Evolutionary conservation across 2,888 invertebrate genomes (phyloP), one percentile per base, ranked within the genome.

Genomic region (Tenthredo distinguenda): DNA sequence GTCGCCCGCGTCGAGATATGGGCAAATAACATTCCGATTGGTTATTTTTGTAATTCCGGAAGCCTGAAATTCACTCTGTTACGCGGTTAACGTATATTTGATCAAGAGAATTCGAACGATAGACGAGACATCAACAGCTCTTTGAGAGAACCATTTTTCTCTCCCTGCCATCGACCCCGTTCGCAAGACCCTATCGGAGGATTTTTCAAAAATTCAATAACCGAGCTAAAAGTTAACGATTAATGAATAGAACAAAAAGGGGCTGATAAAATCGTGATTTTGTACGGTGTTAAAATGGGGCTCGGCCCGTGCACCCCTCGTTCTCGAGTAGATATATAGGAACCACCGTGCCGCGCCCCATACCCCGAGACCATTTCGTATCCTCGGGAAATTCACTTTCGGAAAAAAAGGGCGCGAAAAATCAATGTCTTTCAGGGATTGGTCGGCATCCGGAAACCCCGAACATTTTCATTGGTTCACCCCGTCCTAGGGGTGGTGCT

Each of bases 301-400:
- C 47, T 76, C 31, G 71, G 37, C 71, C 71, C 34, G 7, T 7
- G 37, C 34, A 31, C 55, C 18, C 18, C 62, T 21, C 62, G 12
- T 26, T 21, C 62, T 26, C 9, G 26, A 9, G 26, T 2, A n/a
- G 12, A 0, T 68, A 68, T 68, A 68, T 34, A 34, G 31, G 7
- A 10, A 40, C 40, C n/a, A 40, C 10, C 34, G n/a, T 34, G n/a
- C 40, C 72, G 34, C 26, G 34, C 26, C 68, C 68, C 68, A 68
- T 68, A 31, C 72, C 72, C 21, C 26, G 26, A 76, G 21, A 26
- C 76, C 76, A 18, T 47, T 47, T 26, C 12, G 34, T 71, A 71
- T 62, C 82, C 55, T 84, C 86, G 89, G 87, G 90, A 91, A 93
- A 92, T 92, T 92, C 91, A 91, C 91, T 92, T 93, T 92, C 90